Conservation (phyloP, 2,113 vertebrate species). For the Bolborhynchus lineola region DNA sequence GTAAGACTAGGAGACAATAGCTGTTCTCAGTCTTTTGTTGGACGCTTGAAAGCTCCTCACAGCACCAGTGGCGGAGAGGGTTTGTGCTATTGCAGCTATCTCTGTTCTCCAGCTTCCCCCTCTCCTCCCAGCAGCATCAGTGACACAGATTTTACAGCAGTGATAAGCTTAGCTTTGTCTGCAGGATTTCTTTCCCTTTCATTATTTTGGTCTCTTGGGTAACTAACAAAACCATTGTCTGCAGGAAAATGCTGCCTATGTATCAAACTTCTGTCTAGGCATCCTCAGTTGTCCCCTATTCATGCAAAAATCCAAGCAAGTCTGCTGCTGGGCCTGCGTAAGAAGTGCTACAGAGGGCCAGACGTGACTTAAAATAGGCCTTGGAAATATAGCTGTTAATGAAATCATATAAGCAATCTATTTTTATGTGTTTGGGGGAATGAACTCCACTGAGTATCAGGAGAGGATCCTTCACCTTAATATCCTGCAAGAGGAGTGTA, state of each 20-base stretch:
- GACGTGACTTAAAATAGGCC: neutral
- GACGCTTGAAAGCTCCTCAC: neutral
- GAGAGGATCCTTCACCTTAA: neutral
- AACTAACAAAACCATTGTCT: slow-evolving; percentile 24
- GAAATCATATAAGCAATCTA: neutral
- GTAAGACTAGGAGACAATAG: neutral
- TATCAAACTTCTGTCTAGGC: neutral
- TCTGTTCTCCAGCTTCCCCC: slow-evolving; percentile 19
- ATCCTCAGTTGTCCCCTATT: neutral
- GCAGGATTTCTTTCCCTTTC: slow-evolving; percentile 18
- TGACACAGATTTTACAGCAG: slow-evolving; percentile 34
- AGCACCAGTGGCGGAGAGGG: neutral
- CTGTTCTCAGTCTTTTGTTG: neutral
- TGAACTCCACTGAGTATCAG: neutral
- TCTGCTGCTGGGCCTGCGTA: neutral
- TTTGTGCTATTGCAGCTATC: neutral
- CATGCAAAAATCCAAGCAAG: neutral
- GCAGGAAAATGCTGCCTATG: slow-evolving; percentile 21
- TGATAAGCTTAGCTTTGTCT: neutral
- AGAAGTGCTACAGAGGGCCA: neutral
- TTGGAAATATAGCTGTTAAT: neutral
- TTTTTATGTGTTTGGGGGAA: neutral
- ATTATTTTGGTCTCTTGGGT: slow-evolving; percentile 53
- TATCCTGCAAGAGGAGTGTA: neutral
- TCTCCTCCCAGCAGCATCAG: slow-evolving; percentile 11